A percentile compares a stretch with the other conserved stretches of the same genome.
Conservation (phyloP, 2,113 vertebrate species). For the Psittacula cyanocephala region DNA sequence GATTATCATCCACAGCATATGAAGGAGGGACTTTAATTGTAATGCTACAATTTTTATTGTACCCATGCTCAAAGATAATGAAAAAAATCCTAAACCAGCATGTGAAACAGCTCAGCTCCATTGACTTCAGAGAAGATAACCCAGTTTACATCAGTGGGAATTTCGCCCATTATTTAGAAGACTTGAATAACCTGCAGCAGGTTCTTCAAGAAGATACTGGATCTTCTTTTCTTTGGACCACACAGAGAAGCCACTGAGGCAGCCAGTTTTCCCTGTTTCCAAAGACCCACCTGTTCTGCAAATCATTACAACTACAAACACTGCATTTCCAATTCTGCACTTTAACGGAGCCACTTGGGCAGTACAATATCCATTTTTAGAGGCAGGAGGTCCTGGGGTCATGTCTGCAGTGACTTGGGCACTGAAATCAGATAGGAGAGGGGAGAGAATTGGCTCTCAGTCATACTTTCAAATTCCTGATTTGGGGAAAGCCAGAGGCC, state of each 20-base stretch:
- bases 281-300: background rate
- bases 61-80: background rate
- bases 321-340: constrained; percentile 1
- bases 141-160: background rate
- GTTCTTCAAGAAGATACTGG: background rate
- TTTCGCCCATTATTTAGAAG: background rate
- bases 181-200: background rate
- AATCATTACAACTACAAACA: constrained; percentile 39
- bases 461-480: constrained; percentile 13
- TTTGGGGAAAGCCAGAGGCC: background rate
- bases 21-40: constrained; percentile 34
- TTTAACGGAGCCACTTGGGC: background rate
- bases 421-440: constrained; percentile 18
- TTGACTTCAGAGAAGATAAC: background rate
- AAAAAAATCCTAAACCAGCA: background rate
- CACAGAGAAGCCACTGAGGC: background rate
- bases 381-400: constrained; percentile 28
- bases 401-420: background rate
- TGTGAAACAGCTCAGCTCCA: background rate
- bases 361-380: constrained; percentile 22
- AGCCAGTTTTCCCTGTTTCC: background rate
- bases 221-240: background rate
- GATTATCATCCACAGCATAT: constrained; percentile 4
- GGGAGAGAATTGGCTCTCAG: background rate
- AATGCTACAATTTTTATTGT: background rate